Percentiles rank a stretch among this genome's conserved stretches.
Evolutionary conservation across 1,140 invertebrate genomes (phyloP).

Genomic region (Daktulosphaira vitifoliae): DNA sequence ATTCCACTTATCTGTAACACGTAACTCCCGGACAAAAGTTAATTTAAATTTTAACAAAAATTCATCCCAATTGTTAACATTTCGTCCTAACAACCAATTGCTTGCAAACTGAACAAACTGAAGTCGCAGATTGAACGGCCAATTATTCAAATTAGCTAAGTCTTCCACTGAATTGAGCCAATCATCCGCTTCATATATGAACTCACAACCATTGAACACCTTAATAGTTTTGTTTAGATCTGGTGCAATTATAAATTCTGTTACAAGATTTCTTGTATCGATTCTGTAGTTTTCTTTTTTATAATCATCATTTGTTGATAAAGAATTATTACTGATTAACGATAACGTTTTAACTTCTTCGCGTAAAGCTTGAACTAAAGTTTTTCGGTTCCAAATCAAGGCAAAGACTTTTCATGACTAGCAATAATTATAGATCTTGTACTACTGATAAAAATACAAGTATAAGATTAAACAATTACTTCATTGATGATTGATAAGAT

Average conservation of each 20-base stretch:
- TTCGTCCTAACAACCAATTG: not conserved
- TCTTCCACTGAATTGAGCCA: not conserved
- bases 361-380: no score
- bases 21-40: not conserved
- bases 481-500: no score
- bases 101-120: not conserved
- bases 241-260: not conserved
- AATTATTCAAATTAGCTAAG: not conserved
- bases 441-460: no score
- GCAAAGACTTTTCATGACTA: no score
- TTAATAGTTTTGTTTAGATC: not conserved
- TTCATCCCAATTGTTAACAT: not conserved
- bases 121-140: not conserved
- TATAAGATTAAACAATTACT: no score
- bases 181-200: not conserved
- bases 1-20: not conserved
- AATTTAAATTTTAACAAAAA: not conserved
- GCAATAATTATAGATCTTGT: no score
- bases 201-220: not conserved
- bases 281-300: no score
- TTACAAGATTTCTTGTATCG: no score
- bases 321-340: no score
- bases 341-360: no score
- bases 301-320: no score
- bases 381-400: no score